phyloP scores from a whole-genome alignment of 2,113 vertebrate genomes.

The Pelusios castaneus region DNA sequence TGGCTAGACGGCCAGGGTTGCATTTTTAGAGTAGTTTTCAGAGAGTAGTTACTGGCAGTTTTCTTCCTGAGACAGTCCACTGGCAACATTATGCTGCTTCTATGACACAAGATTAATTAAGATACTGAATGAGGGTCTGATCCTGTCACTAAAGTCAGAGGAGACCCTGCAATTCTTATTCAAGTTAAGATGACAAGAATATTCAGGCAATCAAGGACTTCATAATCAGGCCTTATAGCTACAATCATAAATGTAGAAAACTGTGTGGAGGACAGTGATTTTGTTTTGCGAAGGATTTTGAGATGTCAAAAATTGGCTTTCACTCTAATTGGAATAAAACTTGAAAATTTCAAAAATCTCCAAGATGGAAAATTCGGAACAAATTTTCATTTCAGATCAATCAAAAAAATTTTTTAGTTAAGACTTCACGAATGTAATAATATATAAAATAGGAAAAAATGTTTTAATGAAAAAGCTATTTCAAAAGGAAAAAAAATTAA shows the following conservation, averaged over 20 bases:
- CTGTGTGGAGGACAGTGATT: neutral
- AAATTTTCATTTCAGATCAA: neutral
- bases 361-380: neutral
- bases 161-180: slow-evolving; percentile 53
- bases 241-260: slow-evolving; percentile 22
- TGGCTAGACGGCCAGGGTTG: slow-evolving; percentile 43
- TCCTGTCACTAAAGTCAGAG: slow-evolving; percentile 64
- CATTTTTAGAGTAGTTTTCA: slow-evolving; percentile 52
- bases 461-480: neutral
- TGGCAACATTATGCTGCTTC: slow-evolving; percentile 64
- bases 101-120: slow-evolving; percentile 49
- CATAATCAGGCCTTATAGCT: slow-evolving; percentile 22
- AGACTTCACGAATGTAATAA: neutral
- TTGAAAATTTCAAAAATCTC: neutral
- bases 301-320: neutral
- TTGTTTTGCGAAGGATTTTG: neutral
- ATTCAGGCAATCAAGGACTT: slow-evolving; percentile 17
- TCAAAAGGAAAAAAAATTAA: neutral
- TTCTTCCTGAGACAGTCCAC: slow-evolving; percentile 63
- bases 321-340: neutral
- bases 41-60: slow-evolving; percentile 67
- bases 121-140: slow-evolving; percentile 60
- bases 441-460: neutral
- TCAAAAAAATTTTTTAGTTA: neutral
- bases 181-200: slow-evolving; percentile 56